Evolutionary conservation across 2,113 vertebrate species (phyloP).

Genomic region (Nibea coibor): DNA sequence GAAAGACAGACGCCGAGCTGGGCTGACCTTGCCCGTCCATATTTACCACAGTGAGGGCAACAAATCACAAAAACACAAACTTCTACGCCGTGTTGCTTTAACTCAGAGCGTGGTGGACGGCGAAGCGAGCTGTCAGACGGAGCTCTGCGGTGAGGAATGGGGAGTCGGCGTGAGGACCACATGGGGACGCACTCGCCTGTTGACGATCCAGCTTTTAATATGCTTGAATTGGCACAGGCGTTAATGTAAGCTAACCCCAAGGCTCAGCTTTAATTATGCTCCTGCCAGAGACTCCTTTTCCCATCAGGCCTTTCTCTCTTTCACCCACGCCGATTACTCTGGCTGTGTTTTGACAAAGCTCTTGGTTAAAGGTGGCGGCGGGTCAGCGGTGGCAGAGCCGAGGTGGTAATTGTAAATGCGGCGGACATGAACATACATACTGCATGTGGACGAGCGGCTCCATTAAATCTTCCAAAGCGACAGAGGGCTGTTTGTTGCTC

Average conservation of each 20-base stretch:
- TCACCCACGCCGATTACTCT: slow-evolving; percentile 41
- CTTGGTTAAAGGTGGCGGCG: slow-evolving; percentile 40
- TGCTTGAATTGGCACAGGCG: slow-evolving; percentile 67
- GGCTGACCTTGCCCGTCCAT: no score
- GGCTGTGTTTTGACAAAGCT: slow-evolving; percentile 58
- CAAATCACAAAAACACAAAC: no score
- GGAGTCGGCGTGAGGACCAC: slow-evolving; percentile 43
- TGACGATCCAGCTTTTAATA: slow-evolving; percentile 59
- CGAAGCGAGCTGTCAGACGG: slow-evolving; percentile 26
- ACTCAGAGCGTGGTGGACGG: not conserved
- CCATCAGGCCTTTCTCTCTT: slow-evolving; percentile 8
- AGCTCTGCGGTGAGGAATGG: slow-evolving; percentile 6
- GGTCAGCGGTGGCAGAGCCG: slow-evolving; percentile 13
- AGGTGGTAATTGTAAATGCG: slow-evolving; percentile 29
- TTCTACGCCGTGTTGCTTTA: not conserved
- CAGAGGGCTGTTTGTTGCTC: slow-evolving; percentile 68
- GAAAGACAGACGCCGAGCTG: no score
- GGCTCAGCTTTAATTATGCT: slow-evolving; percentile 66
- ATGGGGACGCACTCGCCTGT: slow-evolving; percentile 35
- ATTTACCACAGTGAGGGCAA: no score
- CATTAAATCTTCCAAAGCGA: slow-evolving; percentile 22
- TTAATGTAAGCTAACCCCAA: slow-evolving; percentile 38
- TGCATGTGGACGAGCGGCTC: no score
- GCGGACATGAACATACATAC: no score
- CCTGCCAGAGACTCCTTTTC: slow-evolving; percentile 33